Base-by-base conservation (phyloP, 2,888 invertebrate genomes). In the Cheilosia vulpina region DNA sequence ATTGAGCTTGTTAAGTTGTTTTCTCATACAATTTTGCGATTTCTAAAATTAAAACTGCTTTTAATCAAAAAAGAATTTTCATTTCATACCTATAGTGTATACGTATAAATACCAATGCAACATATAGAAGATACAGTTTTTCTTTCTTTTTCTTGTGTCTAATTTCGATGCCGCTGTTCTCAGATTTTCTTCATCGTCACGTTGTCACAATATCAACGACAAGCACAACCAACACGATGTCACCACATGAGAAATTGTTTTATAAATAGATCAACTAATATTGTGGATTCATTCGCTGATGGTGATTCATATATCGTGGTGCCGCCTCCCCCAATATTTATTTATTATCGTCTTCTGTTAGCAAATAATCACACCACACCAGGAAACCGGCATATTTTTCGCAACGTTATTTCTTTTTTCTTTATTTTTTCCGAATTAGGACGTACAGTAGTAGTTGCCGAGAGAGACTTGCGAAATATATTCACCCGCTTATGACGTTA, bases 81-180 rank as follows among this genome's bases (percentile, higher is more conserved):
- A 34, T 78, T 68, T 21, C 53, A 21, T 24, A 24, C 24, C 24
- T 71, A 17, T 38, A 38, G 31, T 69, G 50, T 77, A n/a, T 62
- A 52, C 68, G 62, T 58, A 79, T 84, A 84, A 84, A 84, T 79
- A 84, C 79, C 79, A 79, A 79, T 84, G 83, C 79, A 79, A 50
- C 15, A 62, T 72, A 60, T 43, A 53, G 78, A 52, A 31, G 50
- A 53, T 17, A 43, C 60, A 21, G 38, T 43, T 41, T 43, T 6
- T 71, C 21, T 52, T 47, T 11, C 3, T 19, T 57, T 27, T 27
- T 21, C 19, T 38, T 71, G 55, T 19, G 6, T 75, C 34, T 38
- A 9, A 41, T 34, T 53, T 62, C 27, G 45, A 38, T 60, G 69
- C n/a, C 53, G 60, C 50, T 60, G 19, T 34, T 43, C 55, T 19